Evolutionary conservation across 2,113 vertebrate genomes (phyloP).

Genomic region (Apteryx owenii): DNA sequence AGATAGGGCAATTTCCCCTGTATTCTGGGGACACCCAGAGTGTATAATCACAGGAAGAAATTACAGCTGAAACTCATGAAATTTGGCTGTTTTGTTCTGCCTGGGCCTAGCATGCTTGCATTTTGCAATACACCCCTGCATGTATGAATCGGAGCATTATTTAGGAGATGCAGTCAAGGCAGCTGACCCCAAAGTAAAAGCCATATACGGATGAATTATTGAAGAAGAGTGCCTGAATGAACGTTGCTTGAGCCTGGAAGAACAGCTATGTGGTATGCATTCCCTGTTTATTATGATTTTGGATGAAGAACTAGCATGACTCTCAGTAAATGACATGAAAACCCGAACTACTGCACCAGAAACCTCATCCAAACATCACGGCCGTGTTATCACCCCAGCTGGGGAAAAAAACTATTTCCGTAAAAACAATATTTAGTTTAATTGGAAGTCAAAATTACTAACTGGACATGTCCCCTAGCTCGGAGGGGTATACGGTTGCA

Average conservation of each 20-base stretch:
- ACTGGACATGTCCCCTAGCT: neutral
- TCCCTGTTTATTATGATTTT: neutral
- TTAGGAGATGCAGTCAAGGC: neutral
- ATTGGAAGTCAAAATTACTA: neutral
- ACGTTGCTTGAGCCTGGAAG: neutral
- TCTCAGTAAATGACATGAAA: neutral
- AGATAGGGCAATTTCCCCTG: neutral
- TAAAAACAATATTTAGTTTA: neutral
- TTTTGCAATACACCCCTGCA: neutral
- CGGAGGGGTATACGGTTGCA: neutral
- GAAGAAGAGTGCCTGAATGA: fast-evolving
- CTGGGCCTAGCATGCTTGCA: fast-evolving
- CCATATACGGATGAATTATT: neutral
- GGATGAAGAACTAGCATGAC: neutral
- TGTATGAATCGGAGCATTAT: fast-evolving
- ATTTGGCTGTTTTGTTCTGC: neutral
- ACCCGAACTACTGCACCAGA: neutral
- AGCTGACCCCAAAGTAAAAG: neutral
- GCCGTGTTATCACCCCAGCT: neutral
- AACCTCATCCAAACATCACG: neutral
- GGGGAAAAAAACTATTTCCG: neutral
- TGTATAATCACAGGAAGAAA: neutral
- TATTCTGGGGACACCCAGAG: neutral
- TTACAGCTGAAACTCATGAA: fast-evolving
- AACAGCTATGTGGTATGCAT: neutral